These are phyloP conservation scores for Endomychus coccineus DNA, from an alignment of 2,888 invertebrate species.

Conservation along the genomic window DNA sequence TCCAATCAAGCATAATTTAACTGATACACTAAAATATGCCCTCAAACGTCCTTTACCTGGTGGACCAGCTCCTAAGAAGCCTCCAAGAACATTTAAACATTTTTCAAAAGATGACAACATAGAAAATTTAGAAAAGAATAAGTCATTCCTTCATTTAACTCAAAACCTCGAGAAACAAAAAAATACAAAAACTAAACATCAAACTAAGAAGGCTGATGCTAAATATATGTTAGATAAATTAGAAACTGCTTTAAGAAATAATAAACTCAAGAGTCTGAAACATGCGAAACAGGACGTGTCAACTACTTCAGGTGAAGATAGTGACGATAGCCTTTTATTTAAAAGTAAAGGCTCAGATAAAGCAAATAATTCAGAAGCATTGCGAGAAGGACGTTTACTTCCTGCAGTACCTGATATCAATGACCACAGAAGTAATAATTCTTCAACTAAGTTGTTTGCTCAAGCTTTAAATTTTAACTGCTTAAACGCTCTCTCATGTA, in stretches of 20 bases:
- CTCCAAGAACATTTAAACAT: slow-evolving; percentile 58
- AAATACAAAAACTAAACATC: slow-evolving; percentile 20
- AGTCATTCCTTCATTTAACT: slow-evolving; percentile 27
- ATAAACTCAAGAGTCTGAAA: slow-evolving; percentile 35
- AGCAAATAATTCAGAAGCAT: slow-evolving; percentile 12
- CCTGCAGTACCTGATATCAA: slow-evolving; percentile 23
- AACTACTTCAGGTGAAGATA: slow-evolving; percentile 37
- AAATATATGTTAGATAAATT: slow-evolving; percentile 60
- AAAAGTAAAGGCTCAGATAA: no score
- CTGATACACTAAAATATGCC: slow-evolving; percentile 58
- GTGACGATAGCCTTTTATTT: slow-evolving; percentile 34
- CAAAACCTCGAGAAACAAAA: slow-evolving; percentile 19
- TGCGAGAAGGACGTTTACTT: slow-evolving; percentile 24
- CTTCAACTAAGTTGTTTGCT: slow-evolving; percentile 8
- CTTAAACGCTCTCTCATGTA: slow-evolving; percentile 39
- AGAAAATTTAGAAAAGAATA: slow-evolving; percentile 20
- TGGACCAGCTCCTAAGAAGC: slow-evolving; percentile 70
- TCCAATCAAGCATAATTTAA: slow-evolving; percentile 24
- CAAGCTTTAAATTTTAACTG: slow-evolving; percentile 38
- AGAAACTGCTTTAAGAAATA: slow-evolving; percentile 52
- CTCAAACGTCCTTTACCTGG: slow-evolving; percentile 59
- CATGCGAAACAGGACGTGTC: slow-evolving; percentile 27
- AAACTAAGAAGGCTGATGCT: slow-evolving; percentile 41
- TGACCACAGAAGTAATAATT: slow-evolving; percentile 9
- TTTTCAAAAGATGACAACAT: slow-evolving; percentile 7